Conservation (phyloP, 1,140 invertebrate genomes). For the Drosophila pachea region DNA sequence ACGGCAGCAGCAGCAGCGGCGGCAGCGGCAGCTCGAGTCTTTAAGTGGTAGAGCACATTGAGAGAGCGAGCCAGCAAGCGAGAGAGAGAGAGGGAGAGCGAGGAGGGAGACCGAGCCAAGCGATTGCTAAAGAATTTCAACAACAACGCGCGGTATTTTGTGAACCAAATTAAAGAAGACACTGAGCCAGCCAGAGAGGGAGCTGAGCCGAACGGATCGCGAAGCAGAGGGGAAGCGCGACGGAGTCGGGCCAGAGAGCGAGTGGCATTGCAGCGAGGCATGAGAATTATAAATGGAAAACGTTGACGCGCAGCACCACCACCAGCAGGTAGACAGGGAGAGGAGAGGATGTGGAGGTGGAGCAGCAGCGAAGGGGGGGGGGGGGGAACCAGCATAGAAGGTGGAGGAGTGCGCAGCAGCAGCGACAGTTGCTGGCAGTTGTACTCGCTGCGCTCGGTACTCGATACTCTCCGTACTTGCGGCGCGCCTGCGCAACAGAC, state of each 20-base stretch:
- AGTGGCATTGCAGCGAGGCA: slow-evolving; percentile 68
- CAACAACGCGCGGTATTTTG: slow-evolving; percentile 74
- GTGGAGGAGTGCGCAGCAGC: slow-evolving; percentile 5
- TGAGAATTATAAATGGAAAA: slow-evolving; percentile 76
- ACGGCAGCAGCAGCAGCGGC: slow-evolving; percentile 33
- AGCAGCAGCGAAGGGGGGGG: slow-evolving; percentile 10
- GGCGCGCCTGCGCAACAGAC: slow-evolving; percentile 77
- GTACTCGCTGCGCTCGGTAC: slow-evolving; percentile 21
- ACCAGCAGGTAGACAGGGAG: not conserved
- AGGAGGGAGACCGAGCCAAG: slow-evolving; percentile 25
- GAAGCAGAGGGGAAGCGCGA: not conserved
- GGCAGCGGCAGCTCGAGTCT: slow-evolving; percentile 34
- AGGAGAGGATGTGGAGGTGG: not conserved
- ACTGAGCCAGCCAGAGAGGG: slow-evolving; percentile 38
- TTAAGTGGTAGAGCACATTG: slow-evolving; percentile 14
- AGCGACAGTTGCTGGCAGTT: slow-evolving; percentile 27
- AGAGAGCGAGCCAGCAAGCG: slow-evolving; percentile 7
- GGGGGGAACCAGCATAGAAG: slow-evolving; percentile 7
- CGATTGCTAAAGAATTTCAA: slow-evolving; percentile 75
- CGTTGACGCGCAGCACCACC: slow-evolving; percentile 46
- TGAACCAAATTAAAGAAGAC: slow-evolving; percentile 77
- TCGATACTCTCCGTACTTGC: slow-evolving; percentile 29
- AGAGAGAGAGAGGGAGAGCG: slow-evolving; percentile 14
- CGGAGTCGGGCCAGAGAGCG: slow-evolving; percentile 3
- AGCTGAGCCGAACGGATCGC: not conserved